A percentile compares a stretch with the other conserved stretches of the same genome.
phyloP scores from a whole-genome alignment of 1,140 invertebrate species.

The Neotoxoptera formosana region DNA sequence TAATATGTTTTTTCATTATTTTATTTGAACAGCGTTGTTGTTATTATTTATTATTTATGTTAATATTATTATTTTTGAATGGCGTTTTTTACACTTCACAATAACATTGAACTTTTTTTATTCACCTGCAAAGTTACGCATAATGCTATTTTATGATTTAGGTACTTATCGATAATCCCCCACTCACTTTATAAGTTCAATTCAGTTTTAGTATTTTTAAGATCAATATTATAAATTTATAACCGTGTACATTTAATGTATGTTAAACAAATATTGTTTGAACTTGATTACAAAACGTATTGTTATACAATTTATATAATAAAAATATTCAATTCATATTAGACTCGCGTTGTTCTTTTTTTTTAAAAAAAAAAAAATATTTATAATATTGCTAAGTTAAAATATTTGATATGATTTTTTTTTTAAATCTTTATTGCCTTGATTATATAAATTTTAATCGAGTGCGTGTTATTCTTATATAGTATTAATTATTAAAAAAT shows the following conservation, averaged over 20 bases:
- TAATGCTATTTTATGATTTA: background rate
- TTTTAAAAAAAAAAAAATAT: background rate
- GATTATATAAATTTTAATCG: background rate
- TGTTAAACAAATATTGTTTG: too few relatives aligned
- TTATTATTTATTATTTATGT: too few relatives aligned
- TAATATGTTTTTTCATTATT: background rate
- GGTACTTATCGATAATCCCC: background rate
- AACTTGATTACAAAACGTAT: too few relatives aligned
- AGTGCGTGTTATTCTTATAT: background rate
- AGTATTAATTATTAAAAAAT: background rate
- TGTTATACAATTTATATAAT: too few relatives aligned
- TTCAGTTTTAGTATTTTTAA: too few relatives aligned
- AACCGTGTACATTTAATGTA: too few relatives aligned
- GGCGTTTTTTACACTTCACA: background rate
- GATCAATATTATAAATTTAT: too few relatives aligned
- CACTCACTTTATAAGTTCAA: too few relatives aligned
- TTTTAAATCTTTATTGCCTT: background rate
- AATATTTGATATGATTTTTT: too few relatives aligned
- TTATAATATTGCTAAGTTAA: too few relatives aligned
- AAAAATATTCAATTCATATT: too few relatives aligned
- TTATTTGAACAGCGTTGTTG: background rate
- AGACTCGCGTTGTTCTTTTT: too few relatives aligned
- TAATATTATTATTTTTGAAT: background rate
- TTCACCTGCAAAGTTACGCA: background rate
- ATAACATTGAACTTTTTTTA: background rate